Evolutionary conservation across 2,888 invertebrate species (phyloP).

Genomic region (Rugalucina vietnamica): DNA sequence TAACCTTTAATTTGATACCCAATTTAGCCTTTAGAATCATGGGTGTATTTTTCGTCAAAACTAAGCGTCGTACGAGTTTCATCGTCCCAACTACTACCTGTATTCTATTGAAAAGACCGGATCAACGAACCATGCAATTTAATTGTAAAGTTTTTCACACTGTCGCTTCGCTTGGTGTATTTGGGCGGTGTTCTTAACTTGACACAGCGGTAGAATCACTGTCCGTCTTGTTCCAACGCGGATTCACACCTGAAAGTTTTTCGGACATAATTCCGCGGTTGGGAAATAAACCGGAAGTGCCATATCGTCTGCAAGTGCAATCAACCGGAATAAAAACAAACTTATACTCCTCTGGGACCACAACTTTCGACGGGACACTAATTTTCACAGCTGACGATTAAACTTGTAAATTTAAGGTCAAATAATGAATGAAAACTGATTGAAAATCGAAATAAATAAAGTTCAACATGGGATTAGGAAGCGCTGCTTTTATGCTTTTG

Average conservation of each 20-base stretch:
- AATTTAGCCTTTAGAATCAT: no score
- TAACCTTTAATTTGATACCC: no score
- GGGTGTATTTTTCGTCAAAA: no score
- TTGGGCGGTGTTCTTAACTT: slow-evolving; percentile 1
- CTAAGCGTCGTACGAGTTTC: no score
- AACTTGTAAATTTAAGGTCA: background rate
- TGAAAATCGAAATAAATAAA: background rate
- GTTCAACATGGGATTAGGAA: slow-evolving; percentile 3
- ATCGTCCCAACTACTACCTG: no score
- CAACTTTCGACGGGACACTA: background rate
- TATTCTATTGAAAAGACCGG: no score
- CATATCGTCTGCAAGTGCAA: slow-evolving; percentile 1
- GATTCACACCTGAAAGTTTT: background rate
- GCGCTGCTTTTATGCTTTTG: background rate
- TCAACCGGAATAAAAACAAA: background rate
- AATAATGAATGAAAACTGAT: slow-evolving; percentile 5
- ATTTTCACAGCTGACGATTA: background rate
- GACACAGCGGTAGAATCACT: background rate
- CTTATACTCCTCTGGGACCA: background rate
- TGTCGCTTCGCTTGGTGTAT: background rate
- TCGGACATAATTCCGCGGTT: background rate
- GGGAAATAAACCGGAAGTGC: slow-evolving; percentile 4
- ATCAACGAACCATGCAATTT: slow-evolving; percentile 1
- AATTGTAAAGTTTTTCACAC: background rate
- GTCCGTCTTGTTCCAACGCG: background rate